A percentile compares a stretch with the other conserved stretches of the same genome.
These are phyloP conservation scores for Centropus unirufus DNA, from an alignment of 2,113 vertebrate genomes.

Conservation along the genomic window DNA sequence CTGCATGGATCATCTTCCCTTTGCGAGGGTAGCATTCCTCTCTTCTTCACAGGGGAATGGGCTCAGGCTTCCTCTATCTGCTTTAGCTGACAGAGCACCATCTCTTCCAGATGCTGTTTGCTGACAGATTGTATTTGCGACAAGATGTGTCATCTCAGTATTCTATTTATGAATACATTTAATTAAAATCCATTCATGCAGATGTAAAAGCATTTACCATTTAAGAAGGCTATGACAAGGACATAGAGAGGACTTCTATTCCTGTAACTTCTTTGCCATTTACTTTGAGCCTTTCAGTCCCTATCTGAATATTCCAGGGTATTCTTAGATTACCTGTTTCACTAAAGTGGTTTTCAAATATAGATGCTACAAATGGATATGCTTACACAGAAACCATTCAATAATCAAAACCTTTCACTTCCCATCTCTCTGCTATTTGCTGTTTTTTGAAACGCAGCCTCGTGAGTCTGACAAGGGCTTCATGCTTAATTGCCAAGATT, in stretches of 20 bases:
- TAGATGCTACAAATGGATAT: not conserved
- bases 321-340: conserved; percentile 57
- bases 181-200: conserved; percentile 65
- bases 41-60: not conserved
- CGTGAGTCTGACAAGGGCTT: not conserved
- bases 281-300: not conserved
- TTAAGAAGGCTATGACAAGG: conserved; percentile 23
- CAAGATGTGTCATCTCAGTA: conserved; percentile 48
- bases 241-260: conserved; percentile 28
- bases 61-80: conserved; percentile 27
- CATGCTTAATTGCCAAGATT: not conserved
- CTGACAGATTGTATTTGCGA: conserved; percentile 62
- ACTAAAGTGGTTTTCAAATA: conserved; percentile 30
- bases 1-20: not conserved
- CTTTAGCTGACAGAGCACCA: conserved; percentile 51
- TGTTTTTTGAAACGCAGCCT: conserved; percentile 15
- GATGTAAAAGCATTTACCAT: conserved; percentile 21
- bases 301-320: not conserved
- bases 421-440: not conserved
- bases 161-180: conserved; percentile 55
- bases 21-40: conserved; percentile 1
- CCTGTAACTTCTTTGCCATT: not conserved
- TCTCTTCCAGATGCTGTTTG: conserved; percentile 42
- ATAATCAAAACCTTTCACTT: conserved; percentile 47
- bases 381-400: not conserved